phyloP scores from a whole-genome alignment of 2,888 invertebrate species.

The Netelia fuscicornis region DNA sequence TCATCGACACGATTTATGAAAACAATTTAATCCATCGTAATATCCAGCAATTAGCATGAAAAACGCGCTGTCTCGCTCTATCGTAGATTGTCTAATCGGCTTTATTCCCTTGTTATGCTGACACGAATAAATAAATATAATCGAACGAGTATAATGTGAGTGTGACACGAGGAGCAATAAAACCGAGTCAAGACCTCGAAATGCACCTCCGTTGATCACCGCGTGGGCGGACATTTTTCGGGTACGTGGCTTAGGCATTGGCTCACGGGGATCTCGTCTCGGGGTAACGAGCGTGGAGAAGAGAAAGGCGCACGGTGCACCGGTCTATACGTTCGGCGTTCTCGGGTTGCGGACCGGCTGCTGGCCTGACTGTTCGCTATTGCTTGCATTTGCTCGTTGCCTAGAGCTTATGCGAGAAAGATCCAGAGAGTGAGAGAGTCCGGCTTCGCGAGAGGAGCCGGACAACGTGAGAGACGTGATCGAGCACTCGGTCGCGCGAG shows the following conservation, averaged over 20 bases:
- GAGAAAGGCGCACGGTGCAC: constrained; percentile 79
- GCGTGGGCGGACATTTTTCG: constrained; percentile 82
- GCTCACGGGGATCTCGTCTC: constrained; percentile 70
- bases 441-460: constrained; percentile 49
- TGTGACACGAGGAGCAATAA: no score
- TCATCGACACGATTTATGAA: constrained; percentile 21
- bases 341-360: constrained; percentile 30
- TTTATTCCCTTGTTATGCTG: constrained; percentile 34
- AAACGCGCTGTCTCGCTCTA: constrained; percentile 14
- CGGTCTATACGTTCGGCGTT: constrained; percentile 37
- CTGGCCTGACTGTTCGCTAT: neutral
- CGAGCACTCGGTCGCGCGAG: constrained; percentile 42
- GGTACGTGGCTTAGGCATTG: constrained; percentile 79
- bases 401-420: neutral
- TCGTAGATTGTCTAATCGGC: constrained; percentile 37
- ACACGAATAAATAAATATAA: neutral
- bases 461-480: constrained; percentile 55
- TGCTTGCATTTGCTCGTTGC: no score
- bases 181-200: constrained; percentile 58
- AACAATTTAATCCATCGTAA: constrained; percentile 44
- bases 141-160: no score
- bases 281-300: constrained; percentile 63
- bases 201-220: constrained; percentile 67
- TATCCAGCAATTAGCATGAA: constrained; percentile 46
- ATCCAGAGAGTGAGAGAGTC: constrained; percentile 8